phyloP scores from a whole-genome alignment of 2,888 invertebrate species.

The Baccha elongata region DNA sequence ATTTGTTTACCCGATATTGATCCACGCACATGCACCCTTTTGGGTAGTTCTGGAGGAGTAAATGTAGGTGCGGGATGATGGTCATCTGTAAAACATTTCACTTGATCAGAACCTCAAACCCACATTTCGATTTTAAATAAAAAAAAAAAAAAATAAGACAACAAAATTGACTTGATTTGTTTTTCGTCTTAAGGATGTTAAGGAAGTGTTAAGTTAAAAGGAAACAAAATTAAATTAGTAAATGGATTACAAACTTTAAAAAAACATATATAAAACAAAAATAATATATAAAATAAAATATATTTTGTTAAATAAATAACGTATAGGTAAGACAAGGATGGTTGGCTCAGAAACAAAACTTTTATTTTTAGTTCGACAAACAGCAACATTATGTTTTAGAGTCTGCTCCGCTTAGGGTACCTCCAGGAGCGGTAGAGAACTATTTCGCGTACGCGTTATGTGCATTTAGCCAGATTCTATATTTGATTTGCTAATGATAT shows the following conservation, averaged over 20 bases:
- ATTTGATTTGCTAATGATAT: too few relatives aligned
- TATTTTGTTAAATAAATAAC: background rate
- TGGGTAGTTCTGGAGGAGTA: slow-evolving; percentile 99
- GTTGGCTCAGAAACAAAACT: slow-evolving; percentile 58
- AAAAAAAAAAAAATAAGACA: slow-evolving; percentile 44
- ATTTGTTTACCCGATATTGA: slow-evolving; percentile 83
- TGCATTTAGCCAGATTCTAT: too few relatives aligned
- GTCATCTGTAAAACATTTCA: slow-evolving; percentile 93
- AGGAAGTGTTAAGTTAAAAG: slow-evolving; percentile 25
- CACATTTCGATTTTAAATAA: slow-evolving; percentile 63
- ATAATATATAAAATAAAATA: background rate
- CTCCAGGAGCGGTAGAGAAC: too few relatives aligned
- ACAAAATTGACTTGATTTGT: slow-evolving; percentile 28
- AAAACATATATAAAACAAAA: background rate
- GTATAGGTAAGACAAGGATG: slow-evolving; percentile 26
- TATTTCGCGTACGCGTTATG: too few relatives aligned
- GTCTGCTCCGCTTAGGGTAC: too few relatives aligned
- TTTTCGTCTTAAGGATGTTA: slow-evolving; percentile 5
- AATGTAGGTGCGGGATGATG: slow-evolving; percentile 98
- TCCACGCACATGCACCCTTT: slow-evolving; percentile 99
- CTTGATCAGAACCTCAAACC: slow-evolving; percentile 86
- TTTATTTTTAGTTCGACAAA: too few relatives aligned
- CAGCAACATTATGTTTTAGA: too few relatives aligned
- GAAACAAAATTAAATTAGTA: background rate
- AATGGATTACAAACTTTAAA: background rate